A percentile compares a stretch with the other conserved stretches of the same genome.
These are phyloP conservation scores for Netelia melanura DNA, from an alignment of 2,888 invertebrate genomes.

Conservation along the genomic window DNA sequence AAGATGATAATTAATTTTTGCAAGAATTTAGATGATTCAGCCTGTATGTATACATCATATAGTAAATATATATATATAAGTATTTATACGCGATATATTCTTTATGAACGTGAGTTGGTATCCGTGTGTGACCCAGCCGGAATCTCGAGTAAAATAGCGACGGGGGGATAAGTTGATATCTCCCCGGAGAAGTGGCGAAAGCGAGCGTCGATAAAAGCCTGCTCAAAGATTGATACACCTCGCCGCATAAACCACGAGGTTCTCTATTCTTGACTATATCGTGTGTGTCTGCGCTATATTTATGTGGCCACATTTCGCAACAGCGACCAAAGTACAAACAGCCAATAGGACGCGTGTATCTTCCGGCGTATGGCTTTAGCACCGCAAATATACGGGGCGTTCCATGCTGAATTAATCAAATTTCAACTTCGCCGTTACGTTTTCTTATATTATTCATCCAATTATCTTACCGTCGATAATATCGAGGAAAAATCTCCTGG, in stretches of 20 bases:
- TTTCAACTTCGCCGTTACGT: neutral
- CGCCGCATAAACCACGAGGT: slow-evolving; percentile 35
- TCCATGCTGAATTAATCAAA: neutral
- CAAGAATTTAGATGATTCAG: too few relatives aligned
- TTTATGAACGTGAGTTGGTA: too few relatives aligned
- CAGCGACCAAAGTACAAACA: neutral
- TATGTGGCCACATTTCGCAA: neutral
- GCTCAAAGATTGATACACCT: slow-evolving; percentile 54
- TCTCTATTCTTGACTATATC: slow-evolving; percentile 19
- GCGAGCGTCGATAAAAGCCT: slow-evolving; percentile 59
- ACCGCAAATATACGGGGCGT: neutral
- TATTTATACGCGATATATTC: too few relatives aligned
- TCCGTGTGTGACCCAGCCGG: neutral
- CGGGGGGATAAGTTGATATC: slow-evolving; percentile 41
- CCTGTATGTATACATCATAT: too few relatives aligned
- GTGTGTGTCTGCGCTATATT: neutral
- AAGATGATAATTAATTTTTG: too few relatives aligned
- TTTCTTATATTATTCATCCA: neutral
- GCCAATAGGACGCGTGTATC: neutral
- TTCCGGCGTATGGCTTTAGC: neutral
- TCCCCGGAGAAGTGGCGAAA: slow-evolving; percentile 33
- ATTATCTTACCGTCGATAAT: too few relatives aligned
- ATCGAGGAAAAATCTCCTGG: too few relatives aligned
- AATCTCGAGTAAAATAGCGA: slow-evolving; percentile 22
- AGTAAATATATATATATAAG: too few relatives aligned